A percentile compares a stretch with the other conserved stretches of the same genome.
Conservation (phyloP, 2,888 invertebrate genomes). For the Iselma pallidipennis region DNA sequence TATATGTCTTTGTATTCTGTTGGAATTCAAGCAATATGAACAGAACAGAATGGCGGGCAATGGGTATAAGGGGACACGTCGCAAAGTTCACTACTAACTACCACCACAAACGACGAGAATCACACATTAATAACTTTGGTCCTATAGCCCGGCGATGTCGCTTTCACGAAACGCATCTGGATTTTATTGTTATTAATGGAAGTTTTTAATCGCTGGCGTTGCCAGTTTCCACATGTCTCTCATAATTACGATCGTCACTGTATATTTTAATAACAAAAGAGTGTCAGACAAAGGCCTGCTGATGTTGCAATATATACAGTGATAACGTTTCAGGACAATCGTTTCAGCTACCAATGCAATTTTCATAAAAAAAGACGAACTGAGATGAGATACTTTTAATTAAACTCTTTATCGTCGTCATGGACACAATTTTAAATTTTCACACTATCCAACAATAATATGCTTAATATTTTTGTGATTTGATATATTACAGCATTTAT, state of each 20-base stretch:
- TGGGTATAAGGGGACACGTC: constrained; percentile 29
- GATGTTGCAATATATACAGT: constrained; percentile 27
- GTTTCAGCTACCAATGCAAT: neutral
- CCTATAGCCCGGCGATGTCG: constrained; percentile 18
- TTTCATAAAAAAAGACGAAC: neutral
- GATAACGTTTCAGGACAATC: neutral
- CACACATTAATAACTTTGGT: constrained; percentile 34
- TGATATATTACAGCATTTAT: too few species aligned
- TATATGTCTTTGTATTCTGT: constrained; percentile 37
- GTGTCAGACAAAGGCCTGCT: constrained; percentile 23
- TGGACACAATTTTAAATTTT: neutral
- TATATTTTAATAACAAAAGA: constrained; percentile 36
- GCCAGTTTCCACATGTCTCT: constrained; percentile 30
- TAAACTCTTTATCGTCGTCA: neutral
- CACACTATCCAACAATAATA: too few species aligned
- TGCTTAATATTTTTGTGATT: too few species aligned
- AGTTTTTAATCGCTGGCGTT: constrained; percentile 35
- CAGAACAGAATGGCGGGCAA: too few species aligned
- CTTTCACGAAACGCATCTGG: constrained; percentile 30
- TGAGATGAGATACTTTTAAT: neutral
- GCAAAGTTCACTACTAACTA: too few species aligned
- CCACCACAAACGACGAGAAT: constrained; percentile 25
- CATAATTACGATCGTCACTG: constrained; percentile 30
- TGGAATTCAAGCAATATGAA: constrained; percentile 36
- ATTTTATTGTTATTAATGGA: constrained; percentile 36